Evolutionary conservation across 2,113 vertebrate species (phyloP).

Genomic region (Nanorana parkeri): DNA sequence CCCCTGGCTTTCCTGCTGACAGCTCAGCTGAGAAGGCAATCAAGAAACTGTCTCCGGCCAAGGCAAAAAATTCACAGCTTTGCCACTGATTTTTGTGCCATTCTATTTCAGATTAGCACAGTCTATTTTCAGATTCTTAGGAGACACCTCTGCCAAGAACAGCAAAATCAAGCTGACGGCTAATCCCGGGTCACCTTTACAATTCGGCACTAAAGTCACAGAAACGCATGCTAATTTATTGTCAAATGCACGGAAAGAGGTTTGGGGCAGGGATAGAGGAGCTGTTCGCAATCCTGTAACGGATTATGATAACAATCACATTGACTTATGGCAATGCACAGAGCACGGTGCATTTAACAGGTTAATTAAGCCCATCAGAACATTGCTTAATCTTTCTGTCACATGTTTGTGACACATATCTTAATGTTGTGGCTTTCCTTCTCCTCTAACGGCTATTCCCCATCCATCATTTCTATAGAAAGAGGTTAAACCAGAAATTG

Average conservation of each 20-base stretch:
- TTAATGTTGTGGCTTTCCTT: background rate
- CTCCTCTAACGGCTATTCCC: background rate
- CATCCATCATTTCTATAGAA: background rate
- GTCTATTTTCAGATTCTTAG: slow-evolving; percentile 54
- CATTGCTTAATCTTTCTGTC: background rate
- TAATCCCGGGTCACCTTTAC: slow-evolving; percentile 55
- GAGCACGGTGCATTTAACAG: background rate
- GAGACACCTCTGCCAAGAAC: slow-evolving; percentile 50
- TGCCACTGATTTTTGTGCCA: slow-evolving; percentile 52
- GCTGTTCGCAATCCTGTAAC: background rate
- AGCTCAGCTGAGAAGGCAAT: slow-evolving; percentile 55
- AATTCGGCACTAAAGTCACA: slow-evolving; percentile 1
- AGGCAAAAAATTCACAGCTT: slow-evolving; percentile 50
- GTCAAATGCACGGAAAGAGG: slow-evolving; percentile 10
- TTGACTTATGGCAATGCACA: background rate
- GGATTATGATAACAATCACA: background rate
- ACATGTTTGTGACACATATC: background rate
- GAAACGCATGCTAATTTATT: slow-evolving; percentile 10
- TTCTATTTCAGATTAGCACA: slow-evolving; percentile 55
- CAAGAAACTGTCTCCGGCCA: slow-evolving; percentile 48
- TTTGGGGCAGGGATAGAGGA: background rate
- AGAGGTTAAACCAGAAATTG: background rate
- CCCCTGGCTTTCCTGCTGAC: slow-evolving; percentile 42
- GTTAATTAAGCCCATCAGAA: slow-evolving; percentile 1
- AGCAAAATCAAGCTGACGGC: slow-evolving; percentile 41